These are phyloP conservation scores for Grammomys dolichurus DNA, from an alignment of 2,113 vertebrate genomes.

Conservation along the genomic window DNA sequence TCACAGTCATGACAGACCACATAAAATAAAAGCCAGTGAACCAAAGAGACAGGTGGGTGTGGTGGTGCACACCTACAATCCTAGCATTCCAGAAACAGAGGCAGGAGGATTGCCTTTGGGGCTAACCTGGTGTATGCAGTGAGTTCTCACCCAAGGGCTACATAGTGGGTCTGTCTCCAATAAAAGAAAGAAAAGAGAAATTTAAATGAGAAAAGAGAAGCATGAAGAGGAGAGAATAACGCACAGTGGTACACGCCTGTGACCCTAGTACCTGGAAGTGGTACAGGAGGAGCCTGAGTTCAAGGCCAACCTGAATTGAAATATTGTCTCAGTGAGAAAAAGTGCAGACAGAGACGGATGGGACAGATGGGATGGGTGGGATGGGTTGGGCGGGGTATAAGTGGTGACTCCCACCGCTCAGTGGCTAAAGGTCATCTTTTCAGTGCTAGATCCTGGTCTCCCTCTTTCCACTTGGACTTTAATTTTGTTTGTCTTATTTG, in stretches of 20 bases:
- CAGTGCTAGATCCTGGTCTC: background rate
- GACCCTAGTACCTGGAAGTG: background rate
- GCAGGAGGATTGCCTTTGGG: background rate
- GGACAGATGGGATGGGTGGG: too few relatives aligned
- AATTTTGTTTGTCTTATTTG: background rate
- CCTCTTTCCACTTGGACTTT: background rate
- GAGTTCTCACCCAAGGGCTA: background rate
- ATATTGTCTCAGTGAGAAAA: background rate
- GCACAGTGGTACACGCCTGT: too few relatives aligned
- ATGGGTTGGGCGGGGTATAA: background rate
- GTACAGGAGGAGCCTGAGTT: background rate
- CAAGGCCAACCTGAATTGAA: background rate
- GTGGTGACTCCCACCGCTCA: background rate
- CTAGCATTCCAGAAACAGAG: background rate
- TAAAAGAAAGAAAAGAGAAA: background rate
- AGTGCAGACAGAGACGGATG: background rate
- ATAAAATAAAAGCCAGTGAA: slow-evolving; percentile 12
- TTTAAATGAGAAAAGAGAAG: background rate
- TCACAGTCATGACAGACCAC: background rate
- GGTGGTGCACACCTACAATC: background rate
- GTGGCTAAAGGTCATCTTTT: background rate
- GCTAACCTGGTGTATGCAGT: background rate
- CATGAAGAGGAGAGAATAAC: too few relatives aligned
- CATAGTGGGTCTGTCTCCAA: background rate
- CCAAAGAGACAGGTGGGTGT: background rate